A percentile compares a stretch with the other conserved stretches of the same genome.
Conservation (phyloP, 2,797 vertebrate genomes). For the Helicolenus hilgendorfi region DNA sequence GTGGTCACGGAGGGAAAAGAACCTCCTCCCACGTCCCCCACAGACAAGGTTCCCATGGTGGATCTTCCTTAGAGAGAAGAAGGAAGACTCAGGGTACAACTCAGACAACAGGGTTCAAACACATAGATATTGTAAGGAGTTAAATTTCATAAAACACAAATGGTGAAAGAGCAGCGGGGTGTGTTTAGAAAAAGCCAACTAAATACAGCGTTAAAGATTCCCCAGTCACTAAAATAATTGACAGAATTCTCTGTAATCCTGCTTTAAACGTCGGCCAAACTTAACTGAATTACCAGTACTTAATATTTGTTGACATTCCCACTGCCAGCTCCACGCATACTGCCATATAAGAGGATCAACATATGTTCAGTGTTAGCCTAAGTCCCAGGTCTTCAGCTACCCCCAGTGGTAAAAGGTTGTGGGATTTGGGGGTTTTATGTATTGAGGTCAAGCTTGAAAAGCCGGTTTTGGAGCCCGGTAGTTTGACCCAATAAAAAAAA, state of each 20-base stretch:
- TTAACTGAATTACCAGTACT: constrained; percentile 50
- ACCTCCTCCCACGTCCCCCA: constrained; percentile 72
- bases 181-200: constrained; percentile 25
- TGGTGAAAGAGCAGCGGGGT: constrained; percentile 6
- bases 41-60: constrained; percentile 89
- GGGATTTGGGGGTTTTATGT: constrained; percentile 71
- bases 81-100: not conserved
- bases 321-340: constrained; percentile 27
- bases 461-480: constrained; percentile 51
- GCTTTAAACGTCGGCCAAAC: constrained; percentile 33
- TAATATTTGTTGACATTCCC: constrained; percentile 63
- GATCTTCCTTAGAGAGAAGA: constrained; percentile 44
- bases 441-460: constrained; percentile 83
- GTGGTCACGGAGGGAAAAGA: constrained; percentile 55
- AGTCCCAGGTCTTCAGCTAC: constrained; percentile 54
- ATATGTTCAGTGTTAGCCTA: constrained; percentile 56
- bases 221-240: constrained; percentile 27
- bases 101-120: constrained; percentile 9
- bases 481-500: constrained; percentile 66
- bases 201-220: not conserved
- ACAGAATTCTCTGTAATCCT: constrained; percentile 29
- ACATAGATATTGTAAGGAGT: constrained; percentile 37
- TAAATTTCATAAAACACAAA: constrained; percentile 31
- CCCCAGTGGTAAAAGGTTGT: constrained; percentile 66
- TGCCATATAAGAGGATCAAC: constrained; percentile 76